phyloP scores from a whole-genome alignment of 2,797 vertebrate genomes.

The Orientallactaga sibirica region DNA sequence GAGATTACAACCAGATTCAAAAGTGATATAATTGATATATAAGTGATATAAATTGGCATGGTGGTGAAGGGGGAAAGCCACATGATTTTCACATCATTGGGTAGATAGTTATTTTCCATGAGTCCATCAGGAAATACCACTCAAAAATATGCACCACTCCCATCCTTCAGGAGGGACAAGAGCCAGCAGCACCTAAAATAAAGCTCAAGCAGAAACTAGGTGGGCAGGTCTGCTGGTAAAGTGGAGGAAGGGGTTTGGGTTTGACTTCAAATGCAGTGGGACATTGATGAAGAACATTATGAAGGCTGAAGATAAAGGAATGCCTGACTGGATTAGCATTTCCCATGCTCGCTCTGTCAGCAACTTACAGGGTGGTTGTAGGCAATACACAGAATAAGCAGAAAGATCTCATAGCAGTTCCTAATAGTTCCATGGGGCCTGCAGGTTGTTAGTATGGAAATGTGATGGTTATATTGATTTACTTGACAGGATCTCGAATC shows the following conservation, averaged over 20 bases:
- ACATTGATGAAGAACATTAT: background rate
- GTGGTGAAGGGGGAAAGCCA: background rate
- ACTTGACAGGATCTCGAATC: background rate
- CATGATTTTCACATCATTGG: background rate
- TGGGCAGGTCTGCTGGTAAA: background rate
- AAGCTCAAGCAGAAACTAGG: background rate
- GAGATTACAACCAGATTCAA: background rate
- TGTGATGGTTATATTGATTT: too few species aligned
- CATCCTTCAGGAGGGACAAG: background rate
- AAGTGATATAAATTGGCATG: background rate
- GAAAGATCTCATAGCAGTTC: background rate
- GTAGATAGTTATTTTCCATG: background rate
- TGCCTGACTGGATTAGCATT: background rate
- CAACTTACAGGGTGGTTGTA: background rate
- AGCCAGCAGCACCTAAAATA: background rate
- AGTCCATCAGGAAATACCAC: background rate
- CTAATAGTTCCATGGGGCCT: background rate
- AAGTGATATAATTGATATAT: background rate
- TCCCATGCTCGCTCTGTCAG: background rate
- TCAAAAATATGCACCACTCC: background rate
- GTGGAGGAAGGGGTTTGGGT: background rate
- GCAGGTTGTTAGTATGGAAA: background rate
- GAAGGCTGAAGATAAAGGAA: background rate
- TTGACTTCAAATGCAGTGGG: background rate
- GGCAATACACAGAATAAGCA: conserved; percentile 17